A percentile compares a stretch with the other conserved stretches of the same genome.
These are phyloP conservation scores for Brachionus rotundiformis DNA, from an alignment of 1,140 invertebrate genomes.

Conservation along the genomic window DNA sequence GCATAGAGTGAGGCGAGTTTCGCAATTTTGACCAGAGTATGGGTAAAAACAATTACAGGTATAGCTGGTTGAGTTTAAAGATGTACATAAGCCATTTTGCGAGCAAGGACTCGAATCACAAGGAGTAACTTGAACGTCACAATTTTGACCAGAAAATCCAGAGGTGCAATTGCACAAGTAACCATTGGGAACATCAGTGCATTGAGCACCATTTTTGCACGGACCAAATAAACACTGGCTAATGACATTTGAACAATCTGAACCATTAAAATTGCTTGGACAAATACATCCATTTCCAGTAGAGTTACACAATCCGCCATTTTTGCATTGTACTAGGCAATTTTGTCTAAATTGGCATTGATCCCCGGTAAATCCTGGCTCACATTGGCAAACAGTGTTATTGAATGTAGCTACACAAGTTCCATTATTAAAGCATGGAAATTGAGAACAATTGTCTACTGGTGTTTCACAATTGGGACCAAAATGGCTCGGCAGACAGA, in stretches of 20 bases:
- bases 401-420: constrained; percentile 27
- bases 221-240: not conserved
- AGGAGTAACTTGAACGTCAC: not conserved
- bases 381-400: constrained; percentile 59
- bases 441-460: not conserved
- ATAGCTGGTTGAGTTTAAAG: not conserved
- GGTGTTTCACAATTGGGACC: constrained; percentile 15
- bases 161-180: not conserved
- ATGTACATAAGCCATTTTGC: not conserved
- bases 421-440: constrained; percentile 30
- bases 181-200: not conserved
- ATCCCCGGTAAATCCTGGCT: constrained; percentile 56
- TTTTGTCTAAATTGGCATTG: constrained; percentile 70
- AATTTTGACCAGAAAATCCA: constrained; percentile 6
- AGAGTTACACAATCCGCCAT: constrained; percentile 80
- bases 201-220: constrained; percentile 22
- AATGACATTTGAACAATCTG: constrained; percentile 52
- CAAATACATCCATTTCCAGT: constrained; percentile 86
- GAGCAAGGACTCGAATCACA: constrained; percentile 32
- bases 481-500: not conserved
- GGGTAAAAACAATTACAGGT: not conserved
- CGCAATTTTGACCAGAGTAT: constrained; percentile 41
- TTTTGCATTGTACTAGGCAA: constrained; percentile 87
- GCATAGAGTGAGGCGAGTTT: not conserved
- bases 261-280: constrained; percentile 68